phyloP scores from a whole-genome alignment of 2,113 vertebrate genomes.

The Campylomormyrus numenius region DNA sequence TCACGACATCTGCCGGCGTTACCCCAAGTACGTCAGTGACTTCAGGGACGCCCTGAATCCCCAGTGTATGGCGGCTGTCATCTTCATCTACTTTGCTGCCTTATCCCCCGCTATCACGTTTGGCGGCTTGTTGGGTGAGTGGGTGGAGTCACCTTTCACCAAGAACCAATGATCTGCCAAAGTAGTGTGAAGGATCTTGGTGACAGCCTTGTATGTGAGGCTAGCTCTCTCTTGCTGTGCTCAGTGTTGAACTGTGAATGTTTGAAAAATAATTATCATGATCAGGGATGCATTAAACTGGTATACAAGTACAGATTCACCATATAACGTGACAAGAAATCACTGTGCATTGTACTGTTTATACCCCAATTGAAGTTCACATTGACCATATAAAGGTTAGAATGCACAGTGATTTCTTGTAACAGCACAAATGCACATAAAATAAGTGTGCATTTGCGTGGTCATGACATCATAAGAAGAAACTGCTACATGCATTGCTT shows the following conservation, averaged over 20 bases:
- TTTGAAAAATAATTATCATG: not conserved
- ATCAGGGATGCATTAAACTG: not conserved
- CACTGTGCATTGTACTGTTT: not conserved
- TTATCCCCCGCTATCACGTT: conserved; percentile 93
- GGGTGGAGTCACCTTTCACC: not conserved
- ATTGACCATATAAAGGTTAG: not conserved
- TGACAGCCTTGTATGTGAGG: not conserved
- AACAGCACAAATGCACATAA: not conserved
- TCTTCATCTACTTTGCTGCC: conserved; percentile 95
- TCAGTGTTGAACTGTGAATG: not conserved
- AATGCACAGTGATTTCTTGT: not conserved
- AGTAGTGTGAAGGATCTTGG: not conserved
- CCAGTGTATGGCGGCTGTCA: conserved; percentile 84
- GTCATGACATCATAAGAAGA: not conserved
- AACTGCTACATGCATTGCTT: not conserved
- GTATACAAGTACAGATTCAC: not conserved
- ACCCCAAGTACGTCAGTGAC: conserved; percentile 86
- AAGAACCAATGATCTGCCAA: not conserved
- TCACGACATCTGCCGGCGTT: conserved; percentile 75
- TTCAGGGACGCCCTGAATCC: conserved; percentile 80
- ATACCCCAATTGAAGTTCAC: not conserved
- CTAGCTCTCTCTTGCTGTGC: not conserved
- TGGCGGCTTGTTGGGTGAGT: conserved; percentile 82
- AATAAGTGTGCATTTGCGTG: not conserved
- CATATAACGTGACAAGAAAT: not conserved